Conservation (phyloP, 2,797 vertebrate species). For the Chelon auratus region DNA sequence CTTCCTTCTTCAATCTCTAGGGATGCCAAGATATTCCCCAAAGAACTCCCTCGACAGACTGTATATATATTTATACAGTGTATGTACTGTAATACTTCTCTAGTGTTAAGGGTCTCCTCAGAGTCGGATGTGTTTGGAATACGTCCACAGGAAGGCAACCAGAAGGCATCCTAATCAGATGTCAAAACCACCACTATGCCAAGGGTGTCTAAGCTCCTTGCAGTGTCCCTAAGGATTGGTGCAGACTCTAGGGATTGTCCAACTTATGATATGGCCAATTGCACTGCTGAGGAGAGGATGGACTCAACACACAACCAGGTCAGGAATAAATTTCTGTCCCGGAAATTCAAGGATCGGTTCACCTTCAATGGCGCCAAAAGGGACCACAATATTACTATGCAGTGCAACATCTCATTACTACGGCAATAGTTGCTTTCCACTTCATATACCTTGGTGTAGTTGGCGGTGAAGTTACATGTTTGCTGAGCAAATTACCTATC, state of each 20-base stretch:
- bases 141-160: neutral
- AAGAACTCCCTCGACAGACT: neutral
- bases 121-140: neutral
- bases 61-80: neutral
- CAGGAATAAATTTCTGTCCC: no score
- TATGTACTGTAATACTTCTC: slow-evolving; percentile 1
- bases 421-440: no score
- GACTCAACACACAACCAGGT: no score
- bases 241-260: neutral
- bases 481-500: no score
- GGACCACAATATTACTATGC: no score
- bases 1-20: neutral
- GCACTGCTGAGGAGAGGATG: neutral
- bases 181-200: neutral
- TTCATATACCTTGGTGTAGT: no score
- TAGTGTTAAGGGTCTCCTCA: neutral
- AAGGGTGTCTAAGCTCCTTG: neutral
- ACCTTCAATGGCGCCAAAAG: no score
- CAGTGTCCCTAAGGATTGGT: neutral
- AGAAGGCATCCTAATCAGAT: slow-evolving; percentile 12
- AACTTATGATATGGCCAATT: neutral
- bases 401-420: no score
- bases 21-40: neutral
- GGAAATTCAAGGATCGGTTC: no score
- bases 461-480: no score